Percentiles rank a stretch among this genome's conserved stretches.
Evolutionary conservation across 2,797 vertebrate species (phyloP).

Genomic region (Scolopax bukidnonensis): DNA sequence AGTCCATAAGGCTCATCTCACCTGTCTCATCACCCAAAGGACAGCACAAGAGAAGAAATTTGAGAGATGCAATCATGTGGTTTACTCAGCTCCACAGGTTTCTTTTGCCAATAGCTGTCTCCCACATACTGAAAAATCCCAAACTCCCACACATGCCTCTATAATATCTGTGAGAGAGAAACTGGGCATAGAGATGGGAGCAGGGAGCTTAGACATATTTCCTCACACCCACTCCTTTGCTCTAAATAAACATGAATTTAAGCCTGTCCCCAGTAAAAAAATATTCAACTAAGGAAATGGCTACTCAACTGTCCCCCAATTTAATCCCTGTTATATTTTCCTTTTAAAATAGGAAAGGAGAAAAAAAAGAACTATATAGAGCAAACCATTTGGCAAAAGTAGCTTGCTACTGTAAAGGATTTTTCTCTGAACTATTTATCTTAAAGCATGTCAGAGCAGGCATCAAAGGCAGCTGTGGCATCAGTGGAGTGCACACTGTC

Average conservation of each 20-base stretch:
- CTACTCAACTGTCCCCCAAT: neutral
- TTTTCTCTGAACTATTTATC: constrained; percentile 49
- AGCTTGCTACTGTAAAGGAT: constrained; percentile 38
- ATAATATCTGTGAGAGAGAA: neutral
- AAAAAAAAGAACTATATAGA: neutral
- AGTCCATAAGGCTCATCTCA: neutral
- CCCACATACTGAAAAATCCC: constrained; percentile 15
- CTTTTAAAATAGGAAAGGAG: neutral
- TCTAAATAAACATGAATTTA: constrained; percentile 34
- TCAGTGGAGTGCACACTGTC: neutral
- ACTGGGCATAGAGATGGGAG: neutral
- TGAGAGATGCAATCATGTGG: neutral
- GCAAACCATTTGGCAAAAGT: constrained; percentile 30
- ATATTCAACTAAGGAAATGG: neutral
- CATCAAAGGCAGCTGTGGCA: constrained; percentile 59
- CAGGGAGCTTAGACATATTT: constrained; percentile 17
- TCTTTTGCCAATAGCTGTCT: neutral
- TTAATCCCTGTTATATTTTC: constrained; percentile 1
- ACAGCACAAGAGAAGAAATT: rapidly evolving
- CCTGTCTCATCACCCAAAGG: neutral
- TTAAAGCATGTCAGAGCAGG: constrained; percentile 43
- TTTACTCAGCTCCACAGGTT: neutral
- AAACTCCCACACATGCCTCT: constrained; percentile 6
- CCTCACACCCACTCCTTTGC: constrained; percentile 23
- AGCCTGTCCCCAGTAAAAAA: neutral